Evolutionary conservation across 1,140 invertebrate genomes (phyloP).

Genomic region (Eupeodes corollae): DNA sequence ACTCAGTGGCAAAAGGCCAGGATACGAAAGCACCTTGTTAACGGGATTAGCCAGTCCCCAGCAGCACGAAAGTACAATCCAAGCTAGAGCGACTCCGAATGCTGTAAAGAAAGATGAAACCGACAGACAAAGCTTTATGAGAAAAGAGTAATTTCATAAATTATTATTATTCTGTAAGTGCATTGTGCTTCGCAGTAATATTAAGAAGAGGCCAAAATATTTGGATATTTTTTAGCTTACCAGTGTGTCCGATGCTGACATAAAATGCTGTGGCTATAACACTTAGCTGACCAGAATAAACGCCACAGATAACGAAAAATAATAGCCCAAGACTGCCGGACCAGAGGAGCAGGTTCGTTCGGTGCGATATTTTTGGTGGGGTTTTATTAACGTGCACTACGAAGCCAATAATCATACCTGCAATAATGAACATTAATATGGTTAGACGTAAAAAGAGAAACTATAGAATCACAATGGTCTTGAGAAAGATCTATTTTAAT

Average conservation of each 20-base stretch:
- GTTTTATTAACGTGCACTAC: slow-evolving; percentile 58
- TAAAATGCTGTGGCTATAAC: slow-evolving; percentile 54
- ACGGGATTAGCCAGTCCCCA: slow-evolving; percentile 61
- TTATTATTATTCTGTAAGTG: no score
- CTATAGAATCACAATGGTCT: no score
- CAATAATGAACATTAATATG: neutral
- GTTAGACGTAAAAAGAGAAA: neutral
- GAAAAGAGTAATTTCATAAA: neutral
- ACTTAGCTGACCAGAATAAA: slow-evolving; percentile 56
- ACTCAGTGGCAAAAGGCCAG: slow-evolving; percentile 69
- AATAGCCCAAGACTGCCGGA: slow-evolving; percentile 45
- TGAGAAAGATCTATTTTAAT: no score
- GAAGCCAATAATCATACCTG: slow-evolving; percentile 63
- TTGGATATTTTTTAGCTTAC: slow-evolving; percentile 17
- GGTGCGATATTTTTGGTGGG: slow-evolving; percentile 49
- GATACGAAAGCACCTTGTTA: slow-evolving; percentile 65
- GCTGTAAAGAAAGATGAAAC: slow-evolving; percentile 36
- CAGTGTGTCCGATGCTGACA: slow-evolving; percentile 48
- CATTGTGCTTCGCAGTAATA: neutral
- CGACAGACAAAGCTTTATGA: neutral
- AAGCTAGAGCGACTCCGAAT: slow-evolving; percentile 64
- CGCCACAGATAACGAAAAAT: slow-evolving; percentile 60
- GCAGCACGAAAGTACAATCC: slow-evolving; percentile 71
- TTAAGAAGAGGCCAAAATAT: neutral
- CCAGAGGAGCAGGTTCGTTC: slow-evolving; percentile 51